A percentile compares a stretch with the other conserved stretches of the same genome.
phyloP scores from a whole-genome alignment of 2,888 invertebrate species.

The Leucophenga maculata region DNA sequence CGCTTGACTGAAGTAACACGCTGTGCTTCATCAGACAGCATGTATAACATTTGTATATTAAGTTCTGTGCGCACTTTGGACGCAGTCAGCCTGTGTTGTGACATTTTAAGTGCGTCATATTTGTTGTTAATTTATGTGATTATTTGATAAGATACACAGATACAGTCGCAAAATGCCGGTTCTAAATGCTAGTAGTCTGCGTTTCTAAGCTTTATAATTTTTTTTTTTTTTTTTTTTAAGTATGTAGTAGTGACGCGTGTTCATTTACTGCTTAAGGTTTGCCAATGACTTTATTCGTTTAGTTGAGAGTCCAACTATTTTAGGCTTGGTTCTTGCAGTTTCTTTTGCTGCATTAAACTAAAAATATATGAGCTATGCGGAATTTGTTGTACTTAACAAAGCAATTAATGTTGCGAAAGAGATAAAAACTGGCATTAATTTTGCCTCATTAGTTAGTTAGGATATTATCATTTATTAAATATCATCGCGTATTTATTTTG shows the following conservation, averaged over 20 bases:
- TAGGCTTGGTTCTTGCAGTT: too few relatives aligned
- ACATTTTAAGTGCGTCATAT: slow-evolving; percentile 55
- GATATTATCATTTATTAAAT: too few relatives aligned
- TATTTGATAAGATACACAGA: slow-evolving; percentile 33
- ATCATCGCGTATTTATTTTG: too few relatives aligned
- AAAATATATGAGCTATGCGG: too few relatives aligned
- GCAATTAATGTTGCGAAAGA: too few relatives aligned
- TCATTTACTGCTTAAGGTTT: not conserved
- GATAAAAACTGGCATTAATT: too few relatives aligned
- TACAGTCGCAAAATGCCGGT: not conserved
- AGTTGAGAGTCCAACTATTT: too few relatives aligned
- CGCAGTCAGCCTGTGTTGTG: slow-evolving; percentile 52
- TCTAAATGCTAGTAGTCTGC: not conserved
- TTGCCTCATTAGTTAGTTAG: too few relatives aligned
- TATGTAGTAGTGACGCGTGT: slow-evolving; percentile 3
- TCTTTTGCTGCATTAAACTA: too few relatives aligned
- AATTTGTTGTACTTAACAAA: too few relatives aligned
- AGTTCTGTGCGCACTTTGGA: slow-evolving; percentile 20
- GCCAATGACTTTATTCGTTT: not conserved
- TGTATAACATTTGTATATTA: not conserved
- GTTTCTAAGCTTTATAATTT: not conserved
- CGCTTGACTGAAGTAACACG: too few relatives aligned
- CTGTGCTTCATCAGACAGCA: not conserved
- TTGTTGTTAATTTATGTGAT: slow-evolving; percentile 48
- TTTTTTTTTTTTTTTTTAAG: not conserved